These are phyloP conservation scores for Ctenicera cuprea DNA, from an alignment of 2,888 invertebrate species.

Conservation along the genomic window DNA sequence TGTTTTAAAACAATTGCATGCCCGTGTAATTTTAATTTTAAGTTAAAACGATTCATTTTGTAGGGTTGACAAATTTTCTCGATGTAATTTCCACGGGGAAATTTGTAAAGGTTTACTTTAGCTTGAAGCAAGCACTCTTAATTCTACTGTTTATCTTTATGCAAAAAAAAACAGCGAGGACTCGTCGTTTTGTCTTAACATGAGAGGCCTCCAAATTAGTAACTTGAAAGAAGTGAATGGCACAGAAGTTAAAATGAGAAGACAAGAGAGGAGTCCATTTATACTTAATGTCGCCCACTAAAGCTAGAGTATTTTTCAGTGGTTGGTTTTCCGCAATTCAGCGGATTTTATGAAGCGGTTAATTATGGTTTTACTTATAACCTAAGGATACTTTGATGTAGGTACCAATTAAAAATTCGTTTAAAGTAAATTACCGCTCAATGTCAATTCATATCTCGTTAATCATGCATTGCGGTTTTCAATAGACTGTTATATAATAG, in stretches of 20 bases:
- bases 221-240: conserved; percentile 3
- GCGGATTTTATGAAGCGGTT: not conserved
- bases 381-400: too few species aligned
- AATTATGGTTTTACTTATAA: not conserved
- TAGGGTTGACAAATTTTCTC: conserved; percentile 14
- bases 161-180: conserved; percentile 7
- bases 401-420: too few species aligned
- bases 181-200: conserved; percentile 1
- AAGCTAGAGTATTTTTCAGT: conserved; percentile 1
- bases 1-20: conserved; percentile 6
- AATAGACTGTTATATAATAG: not conserved
- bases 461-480: not conserved
- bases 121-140: not conserved
- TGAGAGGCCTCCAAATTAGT: not conserved
- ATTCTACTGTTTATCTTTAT: conserved; percentile 12
- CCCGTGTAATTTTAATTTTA: conserved; percentile 1
- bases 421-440: not conserved
- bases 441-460: conserved; percentile 1
- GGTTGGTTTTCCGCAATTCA: not conserved
- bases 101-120: conserved; percentile 17
- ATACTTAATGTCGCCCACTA: conserved; percentile 9
- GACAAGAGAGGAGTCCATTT: conserved; percentile 6
- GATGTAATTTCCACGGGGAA: conserved; percentile 21
- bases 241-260: conserved; percentile 1
- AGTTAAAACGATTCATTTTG: conserved; percentile 16